phyloP scores from a whole-genome alignment of 1,140 invertebrate genomes.

The Cepaea nemoralis region DNA sequence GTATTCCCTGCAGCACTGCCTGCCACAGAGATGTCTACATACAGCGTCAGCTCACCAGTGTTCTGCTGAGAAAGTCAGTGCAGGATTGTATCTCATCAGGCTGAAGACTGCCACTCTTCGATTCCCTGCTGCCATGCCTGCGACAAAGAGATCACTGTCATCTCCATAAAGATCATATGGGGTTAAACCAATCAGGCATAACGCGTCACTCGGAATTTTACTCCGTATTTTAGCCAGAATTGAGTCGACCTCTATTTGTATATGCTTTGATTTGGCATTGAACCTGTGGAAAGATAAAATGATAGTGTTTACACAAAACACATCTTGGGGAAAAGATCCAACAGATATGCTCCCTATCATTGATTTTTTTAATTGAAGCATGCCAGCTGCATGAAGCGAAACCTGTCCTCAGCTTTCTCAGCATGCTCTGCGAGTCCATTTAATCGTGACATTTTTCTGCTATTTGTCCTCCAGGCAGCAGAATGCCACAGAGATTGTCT shows the following conservation, averaged over 20 bases:
- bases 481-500: no score
- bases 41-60: constrained; percentile 59
- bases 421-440: no score
- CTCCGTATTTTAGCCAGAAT: constrained; percentile 53
- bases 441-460: no score
- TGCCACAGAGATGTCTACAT: no score
- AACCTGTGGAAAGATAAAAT: constrained; percentile 41
- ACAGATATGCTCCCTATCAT: no score
- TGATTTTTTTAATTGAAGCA: no score
- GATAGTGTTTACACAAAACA: not conserved
- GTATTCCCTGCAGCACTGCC: no score
- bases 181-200: constrained; percentile 66
- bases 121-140: constrained; percentile 66
- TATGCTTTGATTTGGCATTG: constrained; percentile 50
- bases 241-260: constrained; percentile 60
- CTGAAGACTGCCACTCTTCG: constrained; percentile 65
- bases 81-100: constrained; percentile 63
- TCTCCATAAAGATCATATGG: constrained; percentile 64
- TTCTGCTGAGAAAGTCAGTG: constrained; percentile 58
- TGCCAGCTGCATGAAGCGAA: no score
- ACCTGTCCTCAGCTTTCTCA: no score
- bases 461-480: no score
- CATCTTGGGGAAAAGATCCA: no score
- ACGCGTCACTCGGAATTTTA: constrained; percentile 59
- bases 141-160: constrained; percentile 66